A percentile compares a stretch with the other conserved stretches of the same genome.
phyloP scores from a whole-genome alignment of 2,797 vertebrate species.

The Microchirus variegatus region DNA sequence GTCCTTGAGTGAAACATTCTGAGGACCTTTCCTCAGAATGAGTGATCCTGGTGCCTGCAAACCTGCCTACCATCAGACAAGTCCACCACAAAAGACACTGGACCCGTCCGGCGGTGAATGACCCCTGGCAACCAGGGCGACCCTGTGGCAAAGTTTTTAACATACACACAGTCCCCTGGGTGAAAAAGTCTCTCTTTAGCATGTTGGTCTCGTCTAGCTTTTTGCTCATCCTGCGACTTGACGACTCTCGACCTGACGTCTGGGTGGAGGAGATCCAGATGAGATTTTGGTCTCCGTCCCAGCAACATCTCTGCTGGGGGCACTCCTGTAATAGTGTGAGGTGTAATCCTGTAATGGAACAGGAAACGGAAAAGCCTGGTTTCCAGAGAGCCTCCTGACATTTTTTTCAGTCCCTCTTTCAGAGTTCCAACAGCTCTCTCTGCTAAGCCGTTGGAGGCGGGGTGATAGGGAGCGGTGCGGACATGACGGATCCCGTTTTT shows the following conservation, averaged over 20 bases:
- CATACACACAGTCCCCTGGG: not conserved
- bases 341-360: not conserved
- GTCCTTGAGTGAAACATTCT: too few relatives aligned
- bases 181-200: not conserved
- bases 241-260: not conserved
- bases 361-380: not conserved
- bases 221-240: not conserved
- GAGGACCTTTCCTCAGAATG: not conserved
- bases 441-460: not conserved
- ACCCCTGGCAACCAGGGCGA: not conserved
- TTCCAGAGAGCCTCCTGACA: not conserved
- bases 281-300: not conserved
- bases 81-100: not conserved
- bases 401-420: not conserved
- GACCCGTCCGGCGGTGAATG: too few relatives aligned
- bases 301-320: not conserved
- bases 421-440: not conserved
- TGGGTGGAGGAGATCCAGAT: not conserved
- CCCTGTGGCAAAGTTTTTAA: not conserved
- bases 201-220: not conserved
- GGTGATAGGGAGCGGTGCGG: not conserved
- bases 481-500: not conserved
- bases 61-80: not conserved
- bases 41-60: not conserved
- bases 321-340: not conserved